A percentile compares a stretch with the other conserved stretches of the same genome.
Evolutionary conservation across 2,888 invertebrate species (phyloP).

Genomic region (Dexiosoma caninum): DNA sequence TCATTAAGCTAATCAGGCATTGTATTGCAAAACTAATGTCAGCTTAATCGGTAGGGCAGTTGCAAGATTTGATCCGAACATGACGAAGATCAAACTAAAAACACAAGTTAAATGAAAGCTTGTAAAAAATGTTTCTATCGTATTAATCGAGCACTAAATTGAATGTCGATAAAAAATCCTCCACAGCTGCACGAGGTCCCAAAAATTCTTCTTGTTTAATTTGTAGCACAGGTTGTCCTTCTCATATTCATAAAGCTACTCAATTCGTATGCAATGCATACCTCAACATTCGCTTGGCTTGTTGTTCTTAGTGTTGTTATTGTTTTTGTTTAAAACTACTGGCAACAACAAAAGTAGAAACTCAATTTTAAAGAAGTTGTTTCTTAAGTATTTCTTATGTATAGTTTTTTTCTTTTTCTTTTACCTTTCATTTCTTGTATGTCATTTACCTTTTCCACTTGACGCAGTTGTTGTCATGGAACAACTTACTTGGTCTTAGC

Average conservation of each 20-base stretch:
- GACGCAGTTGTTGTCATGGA: conserved; percentile 5
- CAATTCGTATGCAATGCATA: conserved; percentile 33
- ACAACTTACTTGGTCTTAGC: conserved; percentile 45
- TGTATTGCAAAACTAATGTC: too few species aligned
- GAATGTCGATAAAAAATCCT: too few species aligned
- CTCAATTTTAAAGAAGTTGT: conserved; percentile 55
- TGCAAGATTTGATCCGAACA: too few species aligned
- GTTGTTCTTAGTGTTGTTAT: background rate
- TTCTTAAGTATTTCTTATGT: conserved; percentile 12
- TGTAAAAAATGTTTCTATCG: too few species aligned
- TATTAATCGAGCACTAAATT: too few species aligned
- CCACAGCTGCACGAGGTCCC: too few species aligned
- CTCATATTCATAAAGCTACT: background rate
- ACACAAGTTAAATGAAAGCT: too few species aligned
- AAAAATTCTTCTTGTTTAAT: too few species aligned
- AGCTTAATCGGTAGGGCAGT: too few species aligned
- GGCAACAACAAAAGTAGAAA: conserved; percentile 28
- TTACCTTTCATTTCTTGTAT: too few species aligned
- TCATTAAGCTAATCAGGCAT: too few species aligned
- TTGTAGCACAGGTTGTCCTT: background rate
- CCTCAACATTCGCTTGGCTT: background rate
- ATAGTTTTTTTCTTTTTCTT: background rate
- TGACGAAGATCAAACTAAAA: too few species aligned
- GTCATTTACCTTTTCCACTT: conserved; percentile 16
- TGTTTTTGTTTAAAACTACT: conserved; percentile 39